phyloP scores from a whole-genome alignment of 2,888 invertebrate genomes.

The Drosophila ezoana region DNA sequence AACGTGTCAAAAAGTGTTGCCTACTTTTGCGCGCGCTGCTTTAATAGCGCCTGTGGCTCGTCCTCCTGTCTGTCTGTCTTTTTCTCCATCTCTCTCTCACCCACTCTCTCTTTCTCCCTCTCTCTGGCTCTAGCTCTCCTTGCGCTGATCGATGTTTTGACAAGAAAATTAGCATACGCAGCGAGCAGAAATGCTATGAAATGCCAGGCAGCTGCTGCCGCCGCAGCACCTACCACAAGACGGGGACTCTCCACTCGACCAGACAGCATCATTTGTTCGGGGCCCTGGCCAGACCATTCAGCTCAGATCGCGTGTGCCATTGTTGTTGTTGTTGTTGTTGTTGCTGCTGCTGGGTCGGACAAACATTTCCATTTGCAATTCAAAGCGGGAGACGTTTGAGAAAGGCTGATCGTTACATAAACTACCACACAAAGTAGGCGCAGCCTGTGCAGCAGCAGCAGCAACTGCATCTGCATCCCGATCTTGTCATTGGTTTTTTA shows the following conservation, averaged over 20 bases:
- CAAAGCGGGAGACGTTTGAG: conserved; percentile 54
- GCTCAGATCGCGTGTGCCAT: conserved; percentile 53
- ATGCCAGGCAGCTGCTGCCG: conserved; percentile 11
- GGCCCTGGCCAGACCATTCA: conserved; percentile 20
- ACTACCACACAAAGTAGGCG: conserved; percentile 63
- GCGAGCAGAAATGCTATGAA: conserved; percentile 15
- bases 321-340: conserved; percentile 35
- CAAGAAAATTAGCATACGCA: conserved; percentile 77
- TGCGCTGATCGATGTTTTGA: conserved; percentile 73
- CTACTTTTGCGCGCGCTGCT: conserved; percentile 2
- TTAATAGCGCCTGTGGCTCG: background rate
- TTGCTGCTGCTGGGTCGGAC: background rate
- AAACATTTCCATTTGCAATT: conserved; percentile 64
- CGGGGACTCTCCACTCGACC: background rate
- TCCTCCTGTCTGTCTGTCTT: no score
- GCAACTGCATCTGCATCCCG: conserved; percentile 38
- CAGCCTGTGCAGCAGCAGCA: conserved; percentile 27
- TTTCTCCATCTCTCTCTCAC: background rate
- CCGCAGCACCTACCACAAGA: conserved; percentile 6
- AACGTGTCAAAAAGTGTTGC: background rate
- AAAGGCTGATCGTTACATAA: conserved; percentile 73
- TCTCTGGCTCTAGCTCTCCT: background rate
- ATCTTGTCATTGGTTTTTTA: conserved; percentile 61
- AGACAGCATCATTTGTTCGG: conserved; percentile 54
- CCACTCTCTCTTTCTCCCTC: background rate